Base-by-base conservation (phyloP, 2,797 vertebrate genomes). In the Spondyliosoma cantharus region DNA sequence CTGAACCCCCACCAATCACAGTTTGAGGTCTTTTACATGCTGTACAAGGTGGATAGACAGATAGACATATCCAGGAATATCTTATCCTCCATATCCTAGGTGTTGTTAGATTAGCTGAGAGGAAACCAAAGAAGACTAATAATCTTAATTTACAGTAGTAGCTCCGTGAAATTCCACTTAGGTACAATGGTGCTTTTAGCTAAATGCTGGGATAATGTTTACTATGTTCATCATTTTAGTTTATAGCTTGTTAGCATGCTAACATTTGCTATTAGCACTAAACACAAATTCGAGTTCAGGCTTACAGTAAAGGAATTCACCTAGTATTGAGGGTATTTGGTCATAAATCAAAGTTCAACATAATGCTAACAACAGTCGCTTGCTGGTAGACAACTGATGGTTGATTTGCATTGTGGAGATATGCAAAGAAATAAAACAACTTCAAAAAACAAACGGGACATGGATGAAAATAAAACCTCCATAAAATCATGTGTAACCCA, bases 1-100 rank as follows among this genome's bases (percentile, higher is more conserved):
- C 25, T 52, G 37, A 76, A 67, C 29, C 49, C n/a, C 17, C 2
- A 46, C 52, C 49, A 69, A 49, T 63, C 68, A 58, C 22, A 43
- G 46, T 5, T 50, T 5, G 6, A 76, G 27, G 42, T 29, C 42
- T 25, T 32, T 57, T 25, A n/a, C 49, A 73, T 45, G 12, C 43
- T 25, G 13, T 29, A 1, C 7, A 43, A 27, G 53, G 48, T 16
- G 50, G 37, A 73, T n/a, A 54, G 37, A 57, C 15, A 50, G n/a
- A 65, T 25, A 25, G 14, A 64, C 5, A 45, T 15, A 14, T 45
- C 46, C 46, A 48, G 46, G 16, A 24, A n/a, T n/a, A n/a, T n/a
- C n/a, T n/a, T n/a, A n/a, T n/a, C n/a, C n/a, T n/a, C n/a, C n/a
- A n/a, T n/a, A n/a, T n/a, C 32, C 19, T 43, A 43, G 3, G 25